Conservation (phyloP, 2,888 invertebrate species). For the Lissonota sp. region DNA sequence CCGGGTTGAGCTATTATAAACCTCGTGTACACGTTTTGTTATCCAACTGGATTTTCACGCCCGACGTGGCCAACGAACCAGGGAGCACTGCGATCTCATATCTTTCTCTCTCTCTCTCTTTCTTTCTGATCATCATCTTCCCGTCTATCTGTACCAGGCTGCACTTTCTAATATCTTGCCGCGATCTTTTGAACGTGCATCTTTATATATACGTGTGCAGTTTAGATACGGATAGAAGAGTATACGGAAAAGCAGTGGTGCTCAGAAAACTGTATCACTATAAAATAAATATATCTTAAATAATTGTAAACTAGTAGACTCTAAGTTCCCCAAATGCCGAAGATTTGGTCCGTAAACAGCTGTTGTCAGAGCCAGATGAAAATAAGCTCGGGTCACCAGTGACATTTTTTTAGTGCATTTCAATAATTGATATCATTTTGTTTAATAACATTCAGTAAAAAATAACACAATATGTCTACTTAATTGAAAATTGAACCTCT, state of each 20-base stretch:
- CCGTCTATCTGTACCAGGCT: constrained; percentile 43
- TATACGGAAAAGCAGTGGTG: constrained; percentile 68
- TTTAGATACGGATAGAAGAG: constrained; percentile 51
- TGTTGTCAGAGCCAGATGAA: too few species aligned
- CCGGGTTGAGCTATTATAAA: constrained; percentile 42
- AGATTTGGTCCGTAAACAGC: too few species aligned
- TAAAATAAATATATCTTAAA: too few species aligned
- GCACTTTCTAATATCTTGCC: constrained; percentile 77
- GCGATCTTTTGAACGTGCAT: constrained; percentile 63
- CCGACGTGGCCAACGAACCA: constrained; percentile 51
- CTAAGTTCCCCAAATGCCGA: too few species aligned
- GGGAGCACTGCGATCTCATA: constrained; percentile 29
- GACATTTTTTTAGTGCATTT: too few species aligned
- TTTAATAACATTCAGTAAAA: too few species aligned
- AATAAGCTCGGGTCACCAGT: too few species aligned
- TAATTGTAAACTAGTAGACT: too few species aligned
- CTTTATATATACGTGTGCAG: constrained; percentile 20
- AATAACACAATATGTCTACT: too few species aligned
- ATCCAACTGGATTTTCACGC: constrained; percentile 58
- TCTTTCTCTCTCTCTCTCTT: constrained; percentile 35
- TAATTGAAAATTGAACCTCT: too few species aligned
- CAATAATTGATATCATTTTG: too few species aligned
- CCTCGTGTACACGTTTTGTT: constrained; percentile 30
- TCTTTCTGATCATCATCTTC: constrained; percentile 56
- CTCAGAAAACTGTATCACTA: constrained; percentile 68